A percentile compares a stretch with the other conserved stretches of the same genome.
Conservation (phyloP, 2,888 invertebrate genomes). For the Eilema sororculum region DNA sequence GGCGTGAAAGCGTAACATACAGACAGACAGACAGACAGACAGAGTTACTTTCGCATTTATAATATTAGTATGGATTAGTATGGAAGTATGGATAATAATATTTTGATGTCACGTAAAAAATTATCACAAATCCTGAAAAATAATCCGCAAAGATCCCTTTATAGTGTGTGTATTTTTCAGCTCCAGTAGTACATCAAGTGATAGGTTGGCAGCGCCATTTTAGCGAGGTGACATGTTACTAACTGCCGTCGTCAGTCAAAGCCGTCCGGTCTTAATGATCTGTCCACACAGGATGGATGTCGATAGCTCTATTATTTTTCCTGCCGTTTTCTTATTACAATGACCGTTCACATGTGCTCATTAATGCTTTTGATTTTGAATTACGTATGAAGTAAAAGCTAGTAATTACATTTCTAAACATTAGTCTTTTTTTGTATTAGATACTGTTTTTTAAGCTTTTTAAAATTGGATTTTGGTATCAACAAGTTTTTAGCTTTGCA, state of each 20-base stretch:
- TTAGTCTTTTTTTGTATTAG: too few species aligned
- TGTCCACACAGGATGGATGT: slow-evolving; percentile 72
- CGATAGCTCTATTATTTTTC: slow-evolving; percentile 57
- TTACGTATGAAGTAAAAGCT: neutral
- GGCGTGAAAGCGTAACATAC: too few species aligned
- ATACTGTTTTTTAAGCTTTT: too few species aligned
- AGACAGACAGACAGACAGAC: too few species aligned
- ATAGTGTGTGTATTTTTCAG: too few species aligned
- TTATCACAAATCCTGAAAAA: neutral
- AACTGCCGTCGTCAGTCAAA: slow-evolving; percentile 64
- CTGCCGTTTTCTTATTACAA: slow-evolving; percentile 29
- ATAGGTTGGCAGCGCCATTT: slow-evolving; percentile 57
- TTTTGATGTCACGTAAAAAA: neutral
- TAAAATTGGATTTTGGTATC: too few species aligned
- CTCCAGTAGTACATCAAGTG: neutral
- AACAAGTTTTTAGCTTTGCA: too few species aligned
- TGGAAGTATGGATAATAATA: too few species aligned
- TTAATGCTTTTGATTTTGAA: slow-evolving; percentile 20
- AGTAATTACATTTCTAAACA: too few species aligned
- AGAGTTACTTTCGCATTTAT: too few species aligned
- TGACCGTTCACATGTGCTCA: slow-evolving; percentile 27
- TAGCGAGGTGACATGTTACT: slow-evolving; percentile 54
- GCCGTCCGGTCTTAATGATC: slow-evolving; percentile 70
- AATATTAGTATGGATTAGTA: too few species aligned
- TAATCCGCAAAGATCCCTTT: neutral